Conservation (phyloP, 2,113 vertebrate genomes). For the Microcebus jonahi region DNA sequence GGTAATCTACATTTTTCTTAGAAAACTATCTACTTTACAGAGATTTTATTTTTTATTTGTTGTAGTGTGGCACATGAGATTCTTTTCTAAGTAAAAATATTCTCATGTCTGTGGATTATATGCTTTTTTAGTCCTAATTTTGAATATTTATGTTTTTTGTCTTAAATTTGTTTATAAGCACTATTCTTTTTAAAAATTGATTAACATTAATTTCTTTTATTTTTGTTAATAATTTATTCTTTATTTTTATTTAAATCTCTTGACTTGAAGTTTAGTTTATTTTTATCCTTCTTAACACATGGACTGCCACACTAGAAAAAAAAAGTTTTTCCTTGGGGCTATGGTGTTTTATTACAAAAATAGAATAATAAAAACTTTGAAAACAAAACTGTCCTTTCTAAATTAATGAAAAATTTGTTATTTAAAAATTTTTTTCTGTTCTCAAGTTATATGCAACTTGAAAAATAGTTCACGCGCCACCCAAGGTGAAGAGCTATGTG, state of each 20-base stretch:
- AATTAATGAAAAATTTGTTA: too few relatives aligned
- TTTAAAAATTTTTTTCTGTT: too few relatives aligned
- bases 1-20: conserved; percentile 27
- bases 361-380: too few relatives aligned
- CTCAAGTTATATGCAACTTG: too few relatives aligned
- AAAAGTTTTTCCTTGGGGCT: too few relatives aligned
- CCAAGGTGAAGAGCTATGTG: too few relatives aligned
- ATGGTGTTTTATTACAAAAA: too few relatives aligned
- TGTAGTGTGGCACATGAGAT: neutral
- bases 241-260: neutral
- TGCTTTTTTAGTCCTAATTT: neutral
- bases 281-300: conserved; percentile 32
- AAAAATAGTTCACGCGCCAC: too few relatives aligned
- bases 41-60: conserved; percentile 32
- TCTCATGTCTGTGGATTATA: conserved; percentile 7
- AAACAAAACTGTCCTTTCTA: too few relatives aligned
- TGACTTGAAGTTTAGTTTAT: conserved; percentile 41
- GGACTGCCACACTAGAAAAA: too few relatives aligned
- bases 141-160: conserved; percentile 30
- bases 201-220: neutral
- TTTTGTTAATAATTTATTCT: conserved; percentile 11
- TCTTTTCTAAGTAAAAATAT: neutral
- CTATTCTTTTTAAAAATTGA: neutral
- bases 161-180: conserved; percentile 28
- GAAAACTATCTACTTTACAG: conserved; percentile 42